Evolutionary conservation across 2,797 vertebrate species (phyloP), one percentile per base, ranked within the genome.

Genomic region (Sebastiscus tertius): DNA sequence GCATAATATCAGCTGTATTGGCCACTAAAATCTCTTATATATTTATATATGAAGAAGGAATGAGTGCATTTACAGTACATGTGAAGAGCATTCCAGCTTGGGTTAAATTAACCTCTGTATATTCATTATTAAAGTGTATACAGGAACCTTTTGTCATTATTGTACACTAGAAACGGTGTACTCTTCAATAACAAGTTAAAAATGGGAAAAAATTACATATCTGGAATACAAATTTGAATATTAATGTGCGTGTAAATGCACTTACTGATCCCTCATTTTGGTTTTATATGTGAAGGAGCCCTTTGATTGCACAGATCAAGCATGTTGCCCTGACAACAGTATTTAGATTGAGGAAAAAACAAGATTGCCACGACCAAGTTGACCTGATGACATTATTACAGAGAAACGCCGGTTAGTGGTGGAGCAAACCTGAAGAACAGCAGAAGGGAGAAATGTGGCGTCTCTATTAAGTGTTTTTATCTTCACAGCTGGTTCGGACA

Each of bases 241-340:
- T 67, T 10, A 6, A 64, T 34, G 62, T 80, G 70, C 29, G 4
- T 62, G 26, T 78, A 63, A 85, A 72, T 76, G 73, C 52, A 65
- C 61, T 77, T 34, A 56, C 29, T 64, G 31, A 85, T 82, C 42
- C 11, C 59, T 80, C 69, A 56, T 82, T 91, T 90, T 88, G 83
- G 87, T 89, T 83, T 73, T 49, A 78, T 49, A 56, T 68, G 55
- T 64, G 71, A 88, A 84, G 70, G 74, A 93, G 91, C 93, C 90
- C 92, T 94, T 93, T 89, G 65, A 77, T 82, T 83, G 72, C 60
- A 85, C 72, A 86, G 60, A 75, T 61, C 34, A 67, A 71, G 69
- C 33, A 18, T 27, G 26, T 81, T 75, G 22, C 33, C 78, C 65
- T 76, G 79, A 75, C 72, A 81, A 79, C 11, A 59, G 63, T 68